Base-by-base conservation (phyloP, 92 coral and sea anemone genomes). In the Porites divaricata region DNA sequence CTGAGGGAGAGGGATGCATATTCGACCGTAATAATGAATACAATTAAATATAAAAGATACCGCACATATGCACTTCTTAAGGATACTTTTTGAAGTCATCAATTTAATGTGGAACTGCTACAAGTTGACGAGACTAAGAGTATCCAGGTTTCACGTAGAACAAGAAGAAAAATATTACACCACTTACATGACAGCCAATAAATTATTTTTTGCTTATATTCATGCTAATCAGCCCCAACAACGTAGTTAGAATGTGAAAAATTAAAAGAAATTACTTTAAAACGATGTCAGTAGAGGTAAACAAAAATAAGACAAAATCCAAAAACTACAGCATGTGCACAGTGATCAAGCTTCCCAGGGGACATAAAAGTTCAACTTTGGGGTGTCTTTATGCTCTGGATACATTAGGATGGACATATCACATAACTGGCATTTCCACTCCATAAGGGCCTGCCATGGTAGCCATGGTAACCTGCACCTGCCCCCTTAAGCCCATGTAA, bases 311-410 rank as follows among this genome's bases (percentile, higher is more conserved):
- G 4, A 35, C 4, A 35, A 35, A 57, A 80, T 26, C 56, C 67
- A 70, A 80, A 80, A 20, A 56, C 58, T 12, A 23, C 76, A 41
- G 58, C 76, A 70, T 28, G 52, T 15, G 45, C 17, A 22, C 3
- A 23, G 25, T 25, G 51, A 56, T 71, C 77, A 69, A 69, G n/a
- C 76, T 57, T 76, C 57, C 85, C 67, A 69, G 63, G 12, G 10
- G 59, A 70, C 57, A 79, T 0, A 15, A 52, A 79, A 69, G 41
- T 56, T 20, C 58, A 53, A 50, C 63, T 57, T 69, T 54, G 76
- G 56, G 58, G 19, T 53, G 19, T 64, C 78, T 22, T 28, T 22
- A 63, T 6, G 64, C 79, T 72, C 79, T 63, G 24, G 79, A 61
- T 53, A 17, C 72, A 63, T 71, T 22, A 49, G 7, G 86, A 28